Base-by-base conservation (phyloP, 2,888 invertebrate genomes). In the Cryptophagus acutangulus region DNA sequence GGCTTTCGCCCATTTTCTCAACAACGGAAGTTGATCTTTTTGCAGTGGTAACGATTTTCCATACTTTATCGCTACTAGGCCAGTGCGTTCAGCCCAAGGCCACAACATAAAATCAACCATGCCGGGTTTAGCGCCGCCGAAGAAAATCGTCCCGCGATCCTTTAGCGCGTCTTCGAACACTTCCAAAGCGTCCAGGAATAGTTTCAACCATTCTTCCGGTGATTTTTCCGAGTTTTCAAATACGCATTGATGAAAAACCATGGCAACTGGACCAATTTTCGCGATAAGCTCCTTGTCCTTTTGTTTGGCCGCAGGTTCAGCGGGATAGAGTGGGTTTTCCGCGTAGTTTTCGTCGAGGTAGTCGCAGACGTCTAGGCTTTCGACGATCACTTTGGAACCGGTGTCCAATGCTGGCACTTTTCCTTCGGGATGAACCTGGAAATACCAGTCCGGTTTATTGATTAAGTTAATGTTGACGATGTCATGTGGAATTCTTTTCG, bases 381-480 rank as follows among this genome's bases (percentile, higher is more conserved):
- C 78, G 14, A 71, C 68, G 2, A 79, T 48, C 2, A 75, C 57
- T 53, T 70, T 64, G 9, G 66, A 65, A 44, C 73, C 74, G 4
- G 59, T 55, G 41, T 73, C 68, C 24, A 73, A 58, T 2, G 69
- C 66, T 2, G 74, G 74, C 10, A 74, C 74, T 58, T 74, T 70
- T 49, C 78, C 78, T 55, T 64, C 60, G 15, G 66, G 62, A 59
- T 79, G 83, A 57, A 82, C 79, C 3, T 75, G 75, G 4, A 76
- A 64, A n/a, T 84, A 74, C 91, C 91, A 91, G 58, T 87, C 86
- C 0, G 91, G 91, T 60, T 89, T 90, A 17, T 81, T 73, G n/a
- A 77, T 77, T 48, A 87, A 69, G 69, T 87, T 83, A 6, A 87
- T 74, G 59, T 80, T 84, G 25, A 89, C 80, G 17, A 77, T 72